Base-by-base conservation (phyloP, 35 echinoderm and acorn worm genomes). In the Ophioderma brevispina region DNA sequence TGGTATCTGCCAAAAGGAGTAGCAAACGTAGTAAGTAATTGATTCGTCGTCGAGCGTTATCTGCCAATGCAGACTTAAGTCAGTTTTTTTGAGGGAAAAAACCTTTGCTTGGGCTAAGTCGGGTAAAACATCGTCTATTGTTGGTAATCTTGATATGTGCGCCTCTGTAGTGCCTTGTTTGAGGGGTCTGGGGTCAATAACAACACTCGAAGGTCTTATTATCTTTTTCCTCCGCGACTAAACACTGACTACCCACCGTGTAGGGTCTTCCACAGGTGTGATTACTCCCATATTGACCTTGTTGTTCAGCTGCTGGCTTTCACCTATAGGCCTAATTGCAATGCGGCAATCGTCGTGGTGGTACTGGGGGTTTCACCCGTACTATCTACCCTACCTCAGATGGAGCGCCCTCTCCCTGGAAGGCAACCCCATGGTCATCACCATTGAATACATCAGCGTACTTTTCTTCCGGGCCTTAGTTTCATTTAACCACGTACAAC, bases 381-480 rank as follows among this genome's bases (percentile, higher is more conserved):
- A 0, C 35, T 18, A 77, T 94, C 89, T 0, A 88, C 37, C 50
- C n/a, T n/a, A n/a, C n/a, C 92, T n/a, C 31, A 92, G n/a, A n/a
- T n/a, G n/a, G n/a, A 39, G 36, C 91, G 79, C 38, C 91, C n/a
- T 97, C 63, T 33, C 85, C n/a, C 89, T 77, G 87, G 78, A 8
- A 94, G 80, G 13, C 55, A 38, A 28, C 92, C 92, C 25, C 46
- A 88, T 30, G n/a, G n/a, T n/a, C n/a, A n/a, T 70, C 17, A 14
- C 92, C 95, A 33, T 97, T 80, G 75, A 94, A 97, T 0, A 91
- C 81, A 89, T 89, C 88, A 31, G 52, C 1, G 52, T 85, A 94
- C 21, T 91, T n/a, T 30, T 70, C 59, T 70, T 70, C 59, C 5
- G 59, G 59, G n/a, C n/a, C n/a, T n/a, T n/a, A n/a, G n/a, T n/a